Percentiles rank a stretch among this genome's conserved stretches.
Conservation (phyloP, 2,888 invertebrate genomes). For the Cylloceria caligata region DNA sequence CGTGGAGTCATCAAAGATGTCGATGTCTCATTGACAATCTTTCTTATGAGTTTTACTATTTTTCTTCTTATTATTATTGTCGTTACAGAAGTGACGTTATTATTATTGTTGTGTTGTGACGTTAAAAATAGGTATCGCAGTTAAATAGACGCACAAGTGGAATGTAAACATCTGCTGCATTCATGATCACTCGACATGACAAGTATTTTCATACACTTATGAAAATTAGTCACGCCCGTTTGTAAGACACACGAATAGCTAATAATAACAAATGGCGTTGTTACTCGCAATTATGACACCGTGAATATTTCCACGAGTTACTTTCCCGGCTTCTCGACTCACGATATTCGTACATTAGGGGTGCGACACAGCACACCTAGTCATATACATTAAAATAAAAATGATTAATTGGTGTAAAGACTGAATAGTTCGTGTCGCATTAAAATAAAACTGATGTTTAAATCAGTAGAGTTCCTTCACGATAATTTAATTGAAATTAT, state of each 20-base stretch:
- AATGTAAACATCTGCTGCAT: constrained; percentile 11
- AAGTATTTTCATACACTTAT: constrained; percentile 58
- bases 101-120: constrained; percentile 14
- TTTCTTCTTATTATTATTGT: constrained; percentile 14
- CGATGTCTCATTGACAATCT: constrained; percentile 12
- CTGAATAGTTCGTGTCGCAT: neutral
- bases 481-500: too few species aligned
- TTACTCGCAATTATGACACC: constrained; percentile 6
- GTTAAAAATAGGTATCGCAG: neutral
- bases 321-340: neutral
- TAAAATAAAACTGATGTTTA: too few species aligned
- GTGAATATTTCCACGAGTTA: constrained; percentile 9
- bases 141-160: neutral
- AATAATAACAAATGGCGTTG: constrained; percentile 39
- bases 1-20: constrained; percentile 25
- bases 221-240: constrained; percentile 59
- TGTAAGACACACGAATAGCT: constrained; percentile 18
- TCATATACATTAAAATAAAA: neutral
- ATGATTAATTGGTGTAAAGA: neutral
- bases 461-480: too few species aligned
- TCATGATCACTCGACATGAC: constrained; percentile 25
- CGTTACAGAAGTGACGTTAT: neutral
- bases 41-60: constrained; percentile 13
- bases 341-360: constrained; percentile 14
- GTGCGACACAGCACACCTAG: neutral